Evolutionary conservation across 2,888 invertebrate species (phyloP).

Genomic region (Melieria omissa): DNA sequence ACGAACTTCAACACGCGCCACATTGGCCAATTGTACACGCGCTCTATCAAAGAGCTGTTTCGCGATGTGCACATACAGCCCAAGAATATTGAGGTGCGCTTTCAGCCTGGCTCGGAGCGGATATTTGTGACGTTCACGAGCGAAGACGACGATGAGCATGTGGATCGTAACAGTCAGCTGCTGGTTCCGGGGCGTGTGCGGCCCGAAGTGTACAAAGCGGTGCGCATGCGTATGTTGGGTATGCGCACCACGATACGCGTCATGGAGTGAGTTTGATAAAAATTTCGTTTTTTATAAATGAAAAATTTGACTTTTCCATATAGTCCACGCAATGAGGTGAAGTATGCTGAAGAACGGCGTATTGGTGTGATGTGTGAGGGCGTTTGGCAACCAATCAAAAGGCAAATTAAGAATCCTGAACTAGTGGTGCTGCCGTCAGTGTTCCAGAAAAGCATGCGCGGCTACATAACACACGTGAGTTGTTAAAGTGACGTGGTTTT

Average conservation of each 20-base stretch:
- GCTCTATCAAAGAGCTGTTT: slow-evolving; percentile 73
- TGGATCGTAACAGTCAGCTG: slow-evolving; percentile 51
- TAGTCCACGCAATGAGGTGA: slow-evolving; percentile 69
- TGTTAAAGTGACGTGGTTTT: no score
- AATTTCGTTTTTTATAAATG: no score
- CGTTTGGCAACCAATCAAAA: slow-evolving; percentile 54
- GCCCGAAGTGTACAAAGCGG: slow-evolving; percentile 78
- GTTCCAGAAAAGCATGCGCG: slow-evolving; percentile 67
- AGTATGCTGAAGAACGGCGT: slow-evolving; percentile 64
- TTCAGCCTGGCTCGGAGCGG: slow-evolving; percentile 70
- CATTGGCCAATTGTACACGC: slow-evolving; percentile 77
- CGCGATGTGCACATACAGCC: slow-evolving; percentile 65
- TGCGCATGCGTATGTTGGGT: slow-evolving; percentile 75
- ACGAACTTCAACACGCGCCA: slow-evolving; percentile 72
- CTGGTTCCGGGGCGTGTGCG: slow-evolving; percentile 73
- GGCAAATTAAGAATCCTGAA: slow-evolving; percentile 62
- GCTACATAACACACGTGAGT: slow-evolving; percentile 71
- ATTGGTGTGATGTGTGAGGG: slow-evolving; percentile 57
- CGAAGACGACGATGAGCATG: slow-evolving; percentile 51
- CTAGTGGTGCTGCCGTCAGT: slow-evolving; percentile 73
- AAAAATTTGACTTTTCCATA: slow-evolving; percentile 22
- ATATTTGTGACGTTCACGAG: slow-evolving; percentile 76
- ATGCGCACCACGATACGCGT: slow-evolving; percentile 50
- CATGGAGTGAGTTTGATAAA: slow-evolving; percentile 59
- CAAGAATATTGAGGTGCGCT: slow-evolving; percentile 63